A percentile compares a stretch with the other conserved stretches of the same genome.
Conservation (phyloP, 2,888 invertebrate species). For the Itoplectis maculator region DNA sequence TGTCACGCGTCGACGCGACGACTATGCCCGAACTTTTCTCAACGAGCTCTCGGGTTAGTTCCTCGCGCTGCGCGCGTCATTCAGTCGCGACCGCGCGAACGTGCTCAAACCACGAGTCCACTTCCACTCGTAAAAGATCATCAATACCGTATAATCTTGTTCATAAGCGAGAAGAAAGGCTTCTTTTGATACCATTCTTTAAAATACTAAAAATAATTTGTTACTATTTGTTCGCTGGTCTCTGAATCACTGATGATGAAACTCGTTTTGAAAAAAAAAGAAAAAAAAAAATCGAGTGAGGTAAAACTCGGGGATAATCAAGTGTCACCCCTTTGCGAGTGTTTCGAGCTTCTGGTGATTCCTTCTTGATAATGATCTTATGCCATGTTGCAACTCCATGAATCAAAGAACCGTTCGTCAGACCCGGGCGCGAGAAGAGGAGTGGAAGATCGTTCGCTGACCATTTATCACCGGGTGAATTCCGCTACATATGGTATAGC, state of each 20-base stretch:
- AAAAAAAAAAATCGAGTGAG: not conserved
- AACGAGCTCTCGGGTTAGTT: constrained; percentile 60
- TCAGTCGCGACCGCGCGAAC: constrained; percentile 50
- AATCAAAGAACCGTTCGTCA: constrained; percentile 70
- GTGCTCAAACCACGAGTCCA: constrained; percentile 32
- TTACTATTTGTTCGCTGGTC: not conserved
- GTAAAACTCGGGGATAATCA: constrained; percentile 5
- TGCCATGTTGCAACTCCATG: constrained; percentile 58
- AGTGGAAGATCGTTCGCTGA: constrained; percentile 55
- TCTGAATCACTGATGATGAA: no score
- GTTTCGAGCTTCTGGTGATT: constrained; percentile 38
- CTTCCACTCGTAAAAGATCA: constrained; percentile 27
- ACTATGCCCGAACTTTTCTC: constrained; percentile 53
- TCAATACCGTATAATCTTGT: constrained; percentile 18
- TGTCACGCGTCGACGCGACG: constrained; percentile 65
- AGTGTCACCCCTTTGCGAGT: constrained; percentile 4
- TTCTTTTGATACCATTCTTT: not conserved
- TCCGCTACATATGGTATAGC: constrained; percentile 60
- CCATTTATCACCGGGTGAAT: constrained; percentile 76
- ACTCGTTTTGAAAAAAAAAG: no score
- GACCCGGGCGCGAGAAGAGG: constrained; percentile 50
- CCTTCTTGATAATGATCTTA: constrained; percentile 55
- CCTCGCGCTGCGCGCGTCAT: constrained; percentile 61
- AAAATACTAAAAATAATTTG: not conserved
- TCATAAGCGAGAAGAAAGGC: not conserved